phyloP scores from a whole-genome alignment of 2,797 vertebrate genomes.

The Cygnus olor region DNA sequence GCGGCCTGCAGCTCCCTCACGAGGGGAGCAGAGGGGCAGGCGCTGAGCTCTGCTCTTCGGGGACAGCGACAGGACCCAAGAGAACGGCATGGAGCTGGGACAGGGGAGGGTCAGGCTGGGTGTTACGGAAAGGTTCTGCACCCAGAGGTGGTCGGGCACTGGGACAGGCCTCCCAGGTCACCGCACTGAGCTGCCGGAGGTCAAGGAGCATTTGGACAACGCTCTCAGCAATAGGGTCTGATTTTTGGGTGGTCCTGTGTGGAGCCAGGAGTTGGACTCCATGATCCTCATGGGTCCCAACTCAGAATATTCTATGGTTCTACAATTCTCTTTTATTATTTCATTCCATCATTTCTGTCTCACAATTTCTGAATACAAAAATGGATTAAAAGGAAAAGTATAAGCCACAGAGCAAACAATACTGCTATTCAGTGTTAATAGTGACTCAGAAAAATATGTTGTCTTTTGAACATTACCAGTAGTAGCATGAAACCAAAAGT shows the following conservation, averaged over 20 bases:
- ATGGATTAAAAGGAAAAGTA: neutral
- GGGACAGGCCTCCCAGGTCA: no score
- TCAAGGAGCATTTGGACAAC: no score
- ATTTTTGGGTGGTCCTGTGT: no score
- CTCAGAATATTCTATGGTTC: no score
- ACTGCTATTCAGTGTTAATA: neutral
- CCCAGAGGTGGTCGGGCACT: no score
- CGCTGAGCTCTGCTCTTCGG: neutral
- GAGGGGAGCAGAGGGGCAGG: neutral
- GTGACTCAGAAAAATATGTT: neutral
- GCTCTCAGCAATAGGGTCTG: no score
- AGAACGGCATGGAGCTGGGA: no score
- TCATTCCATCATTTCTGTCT: neutral
- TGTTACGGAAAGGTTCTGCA: no score
- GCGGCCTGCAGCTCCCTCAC: neutral
- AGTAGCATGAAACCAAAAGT: neutral
- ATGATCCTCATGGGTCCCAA: no score
- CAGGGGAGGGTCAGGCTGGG: no score
- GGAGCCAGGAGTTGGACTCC: no score
- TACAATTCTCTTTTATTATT: neutral
- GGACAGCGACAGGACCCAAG: neutral
- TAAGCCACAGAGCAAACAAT: neutral
- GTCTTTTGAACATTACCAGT: neutral
- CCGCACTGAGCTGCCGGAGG: no score
- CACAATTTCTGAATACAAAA: neutral